Evolutionary conservation across 2,797 vertebrate species (phyloP).

Genomic region (Kryptolebias ocellatus): DNA sequence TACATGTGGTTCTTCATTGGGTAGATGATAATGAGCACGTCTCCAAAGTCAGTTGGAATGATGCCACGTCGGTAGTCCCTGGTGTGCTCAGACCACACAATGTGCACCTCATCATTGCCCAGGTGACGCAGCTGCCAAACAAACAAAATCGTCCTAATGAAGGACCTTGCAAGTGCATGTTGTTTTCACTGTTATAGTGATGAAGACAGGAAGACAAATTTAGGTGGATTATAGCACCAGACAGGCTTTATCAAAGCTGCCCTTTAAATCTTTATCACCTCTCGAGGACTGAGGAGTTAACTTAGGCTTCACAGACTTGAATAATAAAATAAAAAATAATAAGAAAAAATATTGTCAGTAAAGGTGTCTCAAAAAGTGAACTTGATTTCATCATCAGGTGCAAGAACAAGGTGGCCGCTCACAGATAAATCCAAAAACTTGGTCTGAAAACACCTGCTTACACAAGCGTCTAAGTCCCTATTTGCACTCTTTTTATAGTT

Average conservation of each 20-base stretch:
- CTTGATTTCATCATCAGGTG: conserved; percentile 29
- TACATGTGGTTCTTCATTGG: conserved; percentile 98
- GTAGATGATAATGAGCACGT: conserved; percentile 96
- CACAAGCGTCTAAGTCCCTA: conserved; percentile 12
- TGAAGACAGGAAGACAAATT: conserved; percentile 50
- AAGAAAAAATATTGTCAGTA: background rate
- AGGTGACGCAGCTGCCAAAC: conserved; percentile 94
- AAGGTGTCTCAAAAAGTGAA: background rate
- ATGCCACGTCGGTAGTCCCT: conserved; percentile 96
- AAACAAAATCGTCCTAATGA: conserved; percentile 66
- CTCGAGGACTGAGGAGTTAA: conserved; percentile 3
- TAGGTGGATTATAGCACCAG: conserved; percentile 22
- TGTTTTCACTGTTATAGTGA: conserved; percentile 40
- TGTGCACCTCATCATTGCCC: conserved; percentile 98
- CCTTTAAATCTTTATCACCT: background rate
- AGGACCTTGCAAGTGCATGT: conserved; percentile 36
- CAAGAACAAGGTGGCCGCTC: conserved; percentile 17
- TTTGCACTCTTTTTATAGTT: conserved; percentile 64
- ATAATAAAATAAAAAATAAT: conserved; percentile 15
- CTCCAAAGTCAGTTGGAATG: conserved; percentile 97
- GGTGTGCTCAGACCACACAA: conserved; percentile 98
- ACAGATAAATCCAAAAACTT: conserved; percentile 33
- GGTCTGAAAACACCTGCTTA: conserved; percentile 53
- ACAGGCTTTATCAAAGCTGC: conserved; percentile 18
- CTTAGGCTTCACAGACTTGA: background rate